phyloP scores from a whole-genome alignment of 2,797 vertebrate species.

The Pseudochaenichthys georgianus region DNA sequence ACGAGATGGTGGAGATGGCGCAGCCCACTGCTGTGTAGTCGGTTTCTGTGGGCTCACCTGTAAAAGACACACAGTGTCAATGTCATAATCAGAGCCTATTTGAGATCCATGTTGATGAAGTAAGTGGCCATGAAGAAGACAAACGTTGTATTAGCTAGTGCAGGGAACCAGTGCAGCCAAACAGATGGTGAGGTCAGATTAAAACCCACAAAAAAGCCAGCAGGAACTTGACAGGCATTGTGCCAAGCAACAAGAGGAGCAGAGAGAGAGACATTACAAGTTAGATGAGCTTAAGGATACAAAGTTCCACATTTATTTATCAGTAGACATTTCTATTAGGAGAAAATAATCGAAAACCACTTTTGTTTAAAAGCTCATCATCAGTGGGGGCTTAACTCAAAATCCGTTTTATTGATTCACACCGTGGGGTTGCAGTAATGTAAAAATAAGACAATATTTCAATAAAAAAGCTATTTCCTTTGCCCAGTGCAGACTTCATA shows the following conservation, averaged over 20 bases:
- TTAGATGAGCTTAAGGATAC: conserved; percentile 58
- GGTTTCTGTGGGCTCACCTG: conserved; percentile 96
- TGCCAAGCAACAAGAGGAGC: conserved; percentile 54
- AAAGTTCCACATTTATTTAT: conserved; percentile 61
- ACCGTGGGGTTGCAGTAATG: neutral
- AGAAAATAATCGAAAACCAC: conserved; percentile 43
- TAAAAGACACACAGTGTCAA: conserved; percentile 47
- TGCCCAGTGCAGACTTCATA: conserved; percentile 1
- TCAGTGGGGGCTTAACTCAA: conserved; percentile 21
- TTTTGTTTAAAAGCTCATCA: conserved; percentile 41
- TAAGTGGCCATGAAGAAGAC: conserved; percentile 50
- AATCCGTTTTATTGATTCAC: conserved; percentile 39
- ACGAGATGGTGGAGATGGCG: conserved; percentile 98
- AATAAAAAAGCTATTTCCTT: conserved; percentile 14
- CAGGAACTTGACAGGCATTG: conserved; percentile 53
- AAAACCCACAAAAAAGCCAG: conserved; percentile 71
- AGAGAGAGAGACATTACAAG: conserved; percentile 49
- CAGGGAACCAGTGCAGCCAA: conserved; percentile 59
- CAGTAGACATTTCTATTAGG: conserved; percentile 54
- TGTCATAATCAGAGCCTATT: conserved; percentile 55
- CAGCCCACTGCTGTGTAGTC: conserved; percentile 99
- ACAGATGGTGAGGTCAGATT: conserved; percentile 81
- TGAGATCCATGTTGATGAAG: conserved; percentile 53
- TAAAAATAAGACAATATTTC: conserved; percentile 10
- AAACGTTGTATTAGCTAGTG: conserved; percentile 49